phyloP scores from a whole-genome alignment of 1,140 invertebrate species.

The Procambarus virginalis region DNA sequence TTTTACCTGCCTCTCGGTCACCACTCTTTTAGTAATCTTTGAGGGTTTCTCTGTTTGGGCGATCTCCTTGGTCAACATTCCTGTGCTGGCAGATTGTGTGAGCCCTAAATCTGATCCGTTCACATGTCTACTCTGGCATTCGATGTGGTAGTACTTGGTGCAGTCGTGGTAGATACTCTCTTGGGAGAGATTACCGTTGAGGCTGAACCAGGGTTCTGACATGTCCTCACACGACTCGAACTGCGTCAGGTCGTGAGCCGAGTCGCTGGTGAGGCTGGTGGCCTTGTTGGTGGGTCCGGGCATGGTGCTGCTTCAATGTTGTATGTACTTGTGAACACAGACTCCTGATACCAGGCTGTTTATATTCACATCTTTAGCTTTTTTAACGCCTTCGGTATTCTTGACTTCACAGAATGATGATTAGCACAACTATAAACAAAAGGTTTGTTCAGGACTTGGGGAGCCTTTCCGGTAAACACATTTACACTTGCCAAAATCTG shows the following conservation, averaged over 20 bases:
- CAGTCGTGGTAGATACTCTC: conserved; percentile 24
- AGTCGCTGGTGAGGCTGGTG: neutral
- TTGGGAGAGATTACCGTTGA: conserved; percentile 14
- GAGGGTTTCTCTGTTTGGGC: neutral
- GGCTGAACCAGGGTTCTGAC: conserved; percentile 33
- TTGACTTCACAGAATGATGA: neutral
- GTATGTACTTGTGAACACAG: neutral
- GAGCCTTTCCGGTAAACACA: neutral
- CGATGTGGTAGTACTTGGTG: neutral
- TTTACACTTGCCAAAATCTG: neutral
- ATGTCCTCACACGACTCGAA: conserved; percentile 60
- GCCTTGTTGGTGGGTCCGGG: conserved; percentile 21
- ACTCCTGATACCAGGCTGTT: neutral
- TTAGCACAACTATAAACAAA: neutral
- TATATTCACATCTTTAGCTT: neutral
- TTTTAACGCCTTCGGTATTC: neutral
- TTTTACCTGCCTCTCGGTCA: neutral
- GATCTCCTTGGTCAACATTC: neutral
- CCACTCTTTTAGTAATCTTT: neutral
- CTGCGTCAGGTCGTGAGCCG: conserved; percentile 14
- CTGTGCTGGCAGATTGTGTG: neutral
- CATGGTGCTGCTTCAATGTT: conserved; percentile 15
- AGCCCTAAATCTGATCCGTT: neutral
- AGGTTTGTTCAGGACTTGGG: neutral
- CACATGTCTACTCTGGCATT: neutral